Conservation (phyloP, 2,888 invertebrate species). For the Synergus gifuensis region DNA sequence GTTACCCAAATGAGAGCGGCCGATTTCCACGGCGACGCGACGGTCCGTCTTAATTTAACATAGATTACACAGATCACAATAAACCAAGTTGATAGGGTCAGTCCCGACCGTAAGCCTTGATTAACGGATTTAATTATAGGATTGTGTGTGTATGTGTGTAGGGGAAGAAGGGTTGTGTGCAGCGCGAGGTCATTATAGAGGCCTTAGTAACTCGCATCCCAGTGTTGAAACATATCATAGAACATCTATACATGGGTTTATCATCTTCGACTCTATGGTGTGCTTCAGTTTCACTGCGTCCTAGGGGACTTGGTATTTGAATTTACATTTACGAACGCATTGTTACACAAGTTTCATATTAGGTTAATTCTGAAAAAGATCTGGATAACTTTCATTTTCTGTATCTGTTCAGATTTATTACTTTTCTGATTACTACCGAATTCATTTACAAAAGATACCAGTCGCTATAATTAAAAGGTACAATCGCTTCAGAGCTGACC, state of each 20-base stretch:
- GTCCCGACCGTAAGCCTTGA: slow-evolving; percentile 76
- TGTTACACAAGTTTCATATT: not conserved
- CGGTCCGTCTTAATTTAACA: slow-evolving; percentile 75
- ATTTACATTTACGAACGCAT: not conserved
- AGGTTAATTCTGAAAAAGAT: not conserved
- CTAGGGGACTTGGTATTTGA: not conserved
- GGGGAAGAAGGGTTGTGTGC: slow-evolving; percentile 66
- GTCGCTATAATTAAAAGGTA: slow-evolving; percentile 67
- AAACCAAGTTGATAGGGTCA: slow-evolving; percentile 77
- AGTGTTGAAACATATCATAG: slow-evolving; percentile 42
- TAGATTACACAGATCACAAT: slow-evolving; percentile 77
- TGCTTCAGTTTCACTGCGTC: not conserved
- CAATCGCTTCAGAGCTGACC: slow-evolving; percentile 55
- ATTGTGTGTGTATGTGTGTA: slow-evolving; percentile 51
- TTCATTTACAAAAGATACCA: slow-evolving; percentile 54
- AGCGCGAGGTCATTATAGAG: slow-evolving; percentile 69
- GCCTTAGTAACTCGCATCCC: slow-evolving; percentile 71
- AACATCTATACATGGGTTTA: not conserved
- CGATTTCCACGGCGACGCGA: slow-evolving; percentile 62
- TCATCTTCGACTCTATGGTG: not conserved
- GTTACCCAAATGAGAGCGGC: not conserved
- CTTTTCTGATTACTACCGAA: slow-evolving; percentile 7
- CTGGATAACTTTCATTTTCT: not conserved
- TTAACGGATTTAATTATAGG: slow-evolving; percentile 78
- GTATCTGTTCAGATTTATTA: not conserved